These are phyloP conservation scores for Antitype chi DNA, from an alignment of 2,888 invertebrate species.

Conservation along the genomic window DNA sequence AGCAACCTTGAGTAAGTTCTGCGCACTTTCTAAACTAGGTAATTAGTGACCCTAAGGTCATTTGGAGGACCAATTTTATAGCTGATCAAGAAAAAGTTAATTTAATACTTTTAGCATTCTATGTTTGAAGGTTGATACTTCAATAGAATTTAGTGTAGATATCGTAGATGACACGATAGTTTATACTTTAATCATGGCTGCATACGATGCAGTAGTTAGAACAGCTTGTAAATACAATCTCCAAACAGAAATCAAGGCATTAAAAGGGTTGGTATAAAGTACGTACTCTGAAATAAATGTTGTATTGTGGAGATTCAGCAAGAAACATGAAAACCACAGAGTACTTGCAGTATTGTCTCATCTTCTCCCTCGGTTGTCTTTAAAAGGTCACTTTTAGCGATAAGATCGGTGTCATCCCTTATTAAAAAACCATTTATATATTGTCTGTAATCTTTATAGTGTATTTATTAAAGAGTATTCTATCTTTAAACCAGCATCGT, in stretches of 20 bases:
- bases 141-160: not conserved
- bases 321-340: not conserved
- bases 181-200: not conserved
- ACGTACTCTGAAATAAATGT: not conserved
- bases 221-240: not conserved
- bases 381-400: not conserved
- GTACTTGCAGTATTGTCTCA: not conserved
- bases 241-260: not conserved
- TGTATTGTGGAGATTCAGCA: not conserved
- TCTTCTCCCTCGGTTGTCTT: not conserved
- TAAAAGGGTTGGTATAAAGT: not conserved
- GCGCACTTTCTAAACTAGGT: conserved; percentile 49
- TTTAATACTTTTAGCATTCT: not conserved
- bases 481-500: not conserved
- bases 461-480: not conserved
- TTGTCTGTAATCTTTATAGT: not conserved
- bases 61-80: conserved; percentile 12
- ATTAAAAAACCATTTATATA: not conserved
- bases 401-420: not conserved
- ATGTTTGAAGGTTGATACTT: not conserved
- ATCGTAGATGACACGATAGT: not conserved
- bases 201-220: not conserved
- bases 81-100: not conserved
- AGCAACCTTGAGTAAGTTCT: conserved; percentile 50
- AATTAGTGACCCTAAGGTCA: conserved; percentile 41